These are phyloP conservation scores for Rhagonycha lutea DNA, from an alignment of 2,888 invertebrate species.

Conservation along the genomic window DNA sequence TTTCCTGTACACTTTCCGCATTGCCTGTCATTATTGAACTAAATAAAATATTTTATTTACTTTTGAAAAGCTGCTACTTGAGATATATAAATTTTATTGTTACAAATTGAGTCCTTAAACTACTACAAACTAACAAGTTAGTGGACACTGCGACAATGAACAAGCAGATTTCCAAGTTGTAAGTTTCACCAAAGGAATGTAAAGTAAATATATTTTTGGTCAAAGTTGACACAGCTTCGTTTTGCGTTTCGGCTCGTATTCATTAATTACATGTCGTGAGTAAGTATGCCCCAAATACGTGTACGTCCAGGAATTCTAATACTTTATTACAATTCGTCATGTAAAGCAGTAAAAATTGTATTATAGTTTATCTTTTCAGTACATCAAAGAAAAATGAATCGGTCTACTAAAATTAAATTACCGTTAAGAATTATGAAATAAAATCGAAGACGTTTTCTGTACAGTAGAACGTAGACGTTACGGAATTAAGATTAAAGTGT, in stretches of 20 bases:
- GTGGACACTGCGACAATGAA: no score
- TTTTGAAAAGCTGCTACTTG: neutral
- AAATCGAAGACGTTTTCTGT: neutral
- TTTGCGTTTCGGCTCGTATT: neutral
- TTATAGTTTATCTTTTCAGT: neutral
- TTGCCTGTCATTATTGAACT: neutral
- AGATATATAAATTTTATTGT: neutral
- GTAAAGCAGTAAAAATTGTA: neutral
- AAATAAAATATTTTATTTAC: neutral
- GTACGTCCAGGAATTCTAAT: neutral
- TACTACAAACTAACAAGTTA: neutral
- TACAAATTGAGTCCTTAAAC: neutral
- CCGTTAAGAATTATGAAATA: neutral
- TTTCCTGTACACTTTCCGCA: slow-evolving; percentile 7
- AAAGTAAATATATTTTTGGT: neutral
- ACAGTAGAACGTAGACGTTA: neutral
- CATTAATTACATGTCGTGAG: neutral
- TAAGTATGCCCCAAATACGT: neutral
- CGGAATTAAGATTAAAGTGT: neutral
- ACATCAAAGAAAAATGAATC: neutral
- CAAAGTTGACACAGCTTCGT: neutral
- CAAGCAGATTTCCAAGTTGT: no score
- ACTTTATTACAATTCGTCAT: neutral
- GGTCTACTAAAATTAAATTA: neutral
- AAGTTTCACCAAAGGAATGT: no score